Evolutionary conservation across 1,140 invertebrate species (phyloP).

Genomic region (Aphelenchoides avenae): DNA sequence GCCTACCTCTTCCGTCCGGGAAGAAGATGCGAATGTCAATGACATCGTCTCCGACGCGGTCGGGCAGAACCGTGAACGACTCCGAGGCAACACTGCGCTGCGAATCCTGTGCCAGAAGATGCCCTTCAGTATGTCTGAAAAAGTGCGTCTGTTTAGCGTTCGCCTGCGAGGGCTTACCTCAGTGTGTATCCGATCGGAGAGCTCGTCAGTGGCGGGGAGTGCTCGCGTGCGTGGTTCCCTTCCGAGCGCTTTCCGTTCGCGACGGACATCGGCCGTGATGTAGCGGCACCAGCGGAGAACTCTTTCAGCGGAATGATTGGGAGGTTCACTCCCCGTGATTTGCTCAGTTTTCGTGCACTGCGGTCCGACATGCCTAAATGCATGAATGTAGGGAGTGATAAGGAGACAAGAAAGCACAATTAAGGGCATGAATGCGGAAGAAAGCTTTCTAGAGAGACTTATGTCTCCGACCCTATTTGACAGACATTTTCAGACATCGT

Average conservation of each 20-base stretch:
- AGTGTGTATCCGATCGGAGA: slow-evolving; percentile 34
- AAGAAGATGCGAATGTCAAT: slow-evolving; percentile 49
- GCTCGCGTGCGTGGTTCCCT: slow-evolving; percentile 7
- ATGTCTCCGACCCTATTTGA: too few relatives aligned
- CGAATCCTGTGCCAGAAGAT: slow-evolving; percentile 23
- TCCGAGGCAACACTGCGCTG: slow-evolving; percentile 27
- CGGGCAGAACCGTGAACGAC: slow-evolving; percentile 27
- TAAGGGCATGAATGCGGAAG: too few relatives aligned
- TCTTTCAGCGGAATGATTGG: slow-evolving; percentile 16
- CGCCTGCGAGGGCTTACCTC: slow-evolving; percentile 11
- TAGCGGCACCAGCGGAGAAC: slow-evolving; percentile 5
- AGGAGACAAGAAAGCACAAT: too few relatives aligned
- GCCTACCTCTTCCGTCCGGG: slow-evolving; percentile 34
- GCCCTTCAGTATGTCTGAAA: slow-evolving; percentile 25
- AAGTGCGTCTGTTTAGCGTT: slow-evolving; percentile 18
- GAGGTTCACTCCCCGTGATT: slow-evolving; percentile 10
- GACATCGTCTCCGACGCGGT: slow-evolving; percentile 4
- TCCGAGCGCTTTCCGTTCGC: slow-evolving; percentile 6
- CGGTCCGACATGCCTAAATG: too few relatives aligned
- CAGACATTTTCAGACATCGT: too few relatives aligned
- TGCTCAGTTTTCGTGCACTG: slow-evolving; percentile 18
- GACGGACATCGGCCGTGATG: slow-evolving; percentile 1
- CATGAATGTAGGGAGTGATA: too few relatives aligned
- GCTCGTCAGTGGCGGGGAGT: neutral
- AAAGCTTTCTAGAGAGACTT: too few relatives aligned